A percentile compares a stretch with the other conserved stretches of the same genome.
Conservation (phyloP, 2,888 invertebrate genomes). For the Drosophila melanosoma region DNA sequence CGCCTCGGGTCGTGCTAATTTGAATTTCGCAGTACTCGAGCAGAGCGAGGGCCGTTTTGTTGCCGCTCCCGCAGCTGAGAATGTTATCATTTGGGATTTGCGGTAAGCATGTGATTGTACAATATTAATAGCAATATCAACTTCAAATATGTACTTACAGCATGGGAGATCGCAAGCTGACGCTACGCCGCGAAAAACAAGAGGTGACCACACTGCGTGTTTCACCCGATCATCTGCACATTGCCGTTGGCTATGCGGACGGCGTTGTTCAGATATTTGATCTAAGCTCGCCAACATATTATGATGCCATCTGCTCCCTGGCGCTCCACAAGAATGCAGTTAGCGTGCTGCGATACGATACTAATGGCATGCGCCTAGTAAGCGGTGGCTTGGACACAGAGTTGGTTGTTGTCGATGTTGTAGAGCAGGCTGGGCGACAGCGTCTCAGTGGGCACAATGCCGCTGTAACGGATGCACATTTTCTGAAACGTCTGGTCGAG, state of each 20-base stretch:
- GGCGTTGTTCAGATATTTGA: constrained; percentile 94
- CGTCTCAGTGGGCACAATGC: constrained; percentile 97
- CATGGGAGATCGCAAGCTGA: constrained; percentile 88
- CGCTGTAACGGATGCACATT: constrained; percentile 92
- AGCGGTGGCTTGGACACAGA: constrained; percentile 96
- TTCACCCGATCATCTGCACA: constrained; percentile 90
- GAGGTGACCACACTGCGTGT: constrained; percentile 91
- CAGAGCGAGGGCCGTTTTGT: constrained; percentile 93
- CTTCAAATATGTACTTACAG: constrained; percentile 48
- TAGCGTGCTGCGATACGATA: constrained; percentile 93
- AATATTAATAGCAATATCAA: background rate
- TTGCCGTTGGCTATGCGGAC: constrained; percentile 97
- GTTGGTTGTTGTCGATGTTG: constrained; percentile 97
- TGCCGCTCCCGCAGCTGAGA: constrained; percentile 97
- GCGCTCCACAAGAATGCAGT: constrained; percentile 95
- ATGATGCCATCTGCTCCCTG: constrained; percentile 87
- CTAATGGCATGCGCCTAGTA: constrained; percentile 92
- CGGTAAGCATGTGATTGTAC: constrained; percentile 86
- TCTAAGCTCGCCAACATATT: constrained; percentile 87
- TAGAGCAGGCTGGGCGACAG: constrained; percentile 95
- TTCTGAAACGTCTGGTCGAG: constrained; percentile 86
- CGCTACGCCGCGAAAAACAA: constrained; percentile 92
- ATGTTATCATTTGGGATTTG: constrained; percentile 97
- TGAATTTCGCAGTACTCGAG: constrained; percentile 91
- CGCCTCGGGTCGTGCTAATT: constrained; percentile 91